Conservation (phyloP, 2,888 invertebrate species). For the Phlogophora meticulosa region DNA sequence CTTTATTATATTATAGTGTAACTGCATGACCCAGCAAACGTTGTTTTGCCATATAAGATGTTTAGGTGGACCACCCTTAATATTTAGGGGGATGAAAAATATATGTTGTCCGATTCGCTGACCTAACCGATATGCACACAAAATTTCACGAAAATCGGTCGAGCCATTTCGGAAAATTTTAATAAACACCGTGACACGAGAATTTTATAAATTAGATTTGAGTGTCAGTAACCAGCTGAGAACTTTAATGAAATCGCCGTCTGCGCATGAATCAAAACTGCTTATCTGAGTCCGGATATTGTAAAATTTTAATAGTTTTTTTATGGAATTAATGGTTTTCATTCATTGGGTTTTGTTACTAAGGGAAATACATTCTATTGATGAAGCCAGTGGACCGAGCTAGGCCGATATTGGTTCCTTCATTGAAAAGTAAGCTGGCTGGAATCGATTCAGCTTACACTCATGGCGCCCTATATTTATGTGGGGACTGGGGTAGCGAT, state of each 20-base stretch:
- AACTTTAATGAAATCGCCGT: slow-evolving; percentile 32
- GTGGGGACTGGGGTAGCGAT: not conserved
- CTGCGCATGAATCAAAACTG: slow-evolving; percentile 38
- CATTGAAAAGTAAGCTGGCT: slow-evolving; percentile 19
- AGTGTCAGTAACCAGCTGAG: slow-evolving; percentile 27
- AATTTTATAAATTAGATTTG: too few relatives aligned
- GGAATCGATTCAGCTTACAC: slow-evolving; percentile 34
- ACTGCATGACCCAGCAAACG: too few relatives aligned
- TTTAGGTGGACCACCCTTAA: too few relatives aligned
- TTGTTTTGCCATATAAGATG: too few relatives aligned
- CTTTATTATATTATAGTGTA: too few relatives aligned
- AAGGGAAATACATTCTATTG: slow-evolving; percentile 19
- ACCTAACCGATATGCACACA: too few relatives aligned
- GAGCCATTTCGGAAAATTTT: too few relatives aligned
- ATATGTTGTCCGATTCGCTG: too few relatives aligned
- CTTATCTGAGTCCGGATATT: slow-evolving; percentile 46
- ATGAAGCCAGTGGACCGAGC: slow-evolving; percentile 14
- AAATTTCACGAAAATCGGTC: too few relatives aligned
- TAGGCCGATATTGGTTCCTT: slow-evolving; percentile 14
- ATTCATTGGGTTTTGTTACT: slow-evolving; percentile 39
- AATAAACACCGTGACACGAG: too few relatives aligned
- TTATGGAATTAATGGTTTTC: slow-evolving; percentile 32
- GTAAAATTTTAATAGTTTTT: slow-evolving; percentile 39
- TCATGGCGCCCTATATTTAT: slow-evolving; percentile 38
- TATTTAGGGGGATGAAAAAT: too few relatives aligned